Percentiles rank a stretch among this genome's conserved stretches.
phyloP scores from a whole-genome alignment of 2,113 vertebrate species.

The Colossoma macropomum region DNA sequence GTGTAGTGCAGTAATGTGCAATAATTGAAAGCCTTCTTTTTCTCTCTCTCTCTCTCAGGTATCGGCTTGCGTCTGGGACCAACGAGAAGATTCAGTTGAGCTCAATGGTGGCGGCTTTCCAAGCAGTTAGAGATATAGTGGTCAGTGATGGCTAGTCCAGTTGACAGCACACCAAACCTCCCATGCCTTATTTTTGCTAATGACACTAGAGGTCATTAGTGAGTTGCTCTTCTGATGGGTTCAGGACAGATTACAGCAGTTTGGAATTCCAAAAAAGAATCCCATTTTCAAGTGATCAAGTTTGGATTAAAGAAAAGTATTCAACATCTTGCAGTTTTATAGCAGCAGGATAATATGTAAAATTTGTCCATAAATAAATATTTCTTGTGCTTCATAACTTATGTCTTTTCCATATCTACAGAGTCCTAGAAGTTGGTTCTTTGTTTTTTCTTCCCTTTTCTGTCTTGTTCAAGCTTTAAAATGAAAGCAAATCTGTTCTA shows the following conservation, averaged over 20 bases:
- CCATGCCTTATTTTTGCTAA: not conserved
- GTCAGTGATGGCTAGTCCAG: conserved; percentile 80
- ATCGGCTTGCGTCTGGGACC: conserved; percentile 90
- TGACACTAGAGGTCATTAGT: not conserved
- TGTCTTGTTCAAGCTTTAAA: not conserved
- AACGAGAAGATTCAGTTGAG: conserved; percentile 97
- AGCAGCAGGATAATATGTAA: conserved; percentile 8
- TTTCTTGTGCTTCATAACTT: not conserved
- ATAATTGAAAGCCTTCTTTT: not conserved
- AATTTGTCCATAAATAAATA: conserved; percentile 46
- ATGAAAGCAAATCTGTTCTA: not conserved
- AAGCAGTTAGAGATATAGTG: conserved; percentile 90
- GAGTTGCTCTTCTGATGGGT: not conserved
- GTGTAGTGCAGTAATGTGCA: not conserved
- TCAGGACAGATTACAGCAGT: not conserved
- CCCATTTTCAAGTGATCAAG: not conserved
- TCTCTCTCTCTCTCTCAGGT: conserved; percentile 70
- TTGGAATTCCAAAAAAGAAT: not conserved
- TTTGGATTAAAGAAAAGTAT: not conserved
- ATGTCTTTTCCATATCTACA: not conserved
- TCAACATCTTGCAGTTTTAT: not conserved
- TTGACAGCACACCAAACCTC: not conserved
- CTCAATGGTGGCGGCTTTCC: conserved; percentile 94
- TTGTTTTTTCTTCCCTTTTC: not conserved
- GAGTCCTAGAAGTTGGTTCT: not conserved